A percentile compares a stretch with the other conserved stretches of the same genome.
phyloP scores from a whole-genome alignment of 2,888 invertebrate genomes.

The Bembecia ichneumoniformis region DNA sequence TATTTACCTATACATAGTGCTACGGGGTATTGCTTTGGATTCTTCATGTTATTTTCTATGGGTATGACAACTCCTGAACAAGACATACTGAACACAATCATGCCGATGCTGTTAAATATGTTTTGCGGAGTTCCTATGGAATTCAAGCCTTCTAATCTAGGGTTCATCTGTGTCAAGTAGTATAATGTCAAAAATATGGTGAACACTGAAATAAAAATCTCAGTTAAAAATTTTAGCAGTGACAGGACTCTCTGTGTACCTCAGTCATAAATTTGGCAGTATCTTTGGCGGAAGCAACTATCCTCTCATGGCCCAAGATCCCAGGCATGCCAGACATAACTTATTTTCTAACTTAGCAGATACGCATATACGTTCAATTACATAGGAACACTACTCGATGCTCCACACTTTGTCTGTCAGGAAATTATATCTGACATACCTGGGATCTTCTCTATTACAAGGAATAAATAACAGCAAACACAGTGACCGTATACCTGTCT shows the following conservation, averaged over 20 bases:
- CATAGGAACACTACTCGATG: too few species aligned
- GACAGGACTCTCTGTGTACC: neutral
- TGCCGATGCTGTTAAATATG: slow-evolving; percentile 55
- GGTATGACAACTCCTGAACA: slow-evolving; percentile 45
- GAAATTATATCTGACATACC: too few species aligned
- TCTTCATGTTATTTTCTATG: slow-evolving; percentile 46
- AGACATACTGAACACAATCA: slow-evolving; percentile 71
- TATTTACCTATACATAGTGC: slow-evolving; percentile 26
- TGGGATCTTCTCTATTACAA: too few species aligned
- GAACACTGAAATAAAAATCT: slow-evolving; percentile 25
- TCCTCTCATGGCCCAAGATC: too few species aligned
- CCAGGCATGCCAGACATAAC: too few species aligned
- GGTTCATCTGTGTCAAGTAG: slow-evolving; percentile 30
- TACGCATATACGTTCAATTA: too few species aligned
- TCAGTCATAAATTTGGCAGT: too few species aligned
- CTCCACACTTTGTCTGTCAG: too few species aligned
- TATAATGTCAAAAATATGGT: slow-evolving; percentile 27
- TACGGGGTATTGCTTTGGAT: slow-evolving; percentile 27
- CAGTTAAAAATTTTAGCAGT: neutral
- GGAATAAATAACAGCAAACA: too few species aligned
- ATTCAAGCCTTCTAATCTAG: slow-evolving; percentile 21
- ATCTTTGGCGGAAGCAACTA: too few species aligned
- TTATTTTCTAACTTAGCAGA: too few species aligned
- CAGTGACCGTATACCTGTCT: too few species aligned
- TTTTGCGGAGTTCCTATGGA: slow-evolving; percentile 6